These are phyloP conservation scores for Procambarus virginalis DNA, from an alignment of 1,140 invertebrate species.

Conservation along the genomic window DNA sequence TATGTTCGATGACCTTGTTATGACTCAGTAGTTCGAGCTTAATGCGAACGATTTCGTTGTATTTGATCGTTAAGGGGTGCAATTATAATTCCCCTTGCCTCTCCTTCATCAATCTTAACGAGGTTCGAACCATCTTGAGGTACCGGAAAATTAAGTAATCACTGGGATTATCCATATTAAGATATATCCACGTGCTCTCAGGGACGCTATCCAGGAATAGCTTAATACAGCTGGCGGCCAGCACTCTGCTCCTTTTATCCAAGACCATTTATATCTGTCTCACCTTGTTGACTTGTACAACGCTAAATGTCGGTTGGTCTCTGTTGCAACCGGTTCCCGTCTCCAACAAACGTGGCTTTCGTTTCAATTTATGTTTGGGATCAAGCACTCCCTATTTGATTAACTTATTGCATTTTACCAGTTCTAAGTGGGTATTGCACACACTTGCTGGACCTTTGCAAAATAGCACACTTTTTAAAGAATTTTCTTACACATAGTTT, in stretches of 20 bases:
- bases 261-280: not conserved
- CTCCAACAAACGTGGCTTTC: not conserved
- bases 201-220: not conserved
- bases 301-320: not conserved
- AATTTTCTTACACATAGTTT: not conserved
- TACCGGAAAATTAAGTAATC: conserved; percentile 9
- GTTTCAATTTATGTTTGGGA: not conserved
- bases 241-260: not conserved
- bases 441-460: not conserved
- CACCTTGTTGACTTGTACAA: too few relatives aligned
- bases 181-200: not conserved
- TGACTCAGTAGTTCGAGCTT: not conserved
- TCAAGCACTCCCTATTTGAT: too few relatives aligned
- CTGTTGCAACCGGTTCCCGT: not conserved
- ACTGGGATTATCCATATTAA: not conserved
- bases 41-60: conserved; percentile 8
- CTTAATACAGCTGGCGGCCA: not conserved
- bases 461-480: conserved; percentile 14
- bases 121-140: not conserved
- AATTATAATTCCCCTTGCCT: not conserved
- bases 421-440: not conserved
- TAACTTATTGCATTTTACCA: not conserved
- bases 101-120: not conserved
- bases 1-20: not conserved
- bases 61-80: not conserved